Base-by-base conservation (phyloP, 2,888 invertebrate species). In the Ernsta delagoae region DNA sequence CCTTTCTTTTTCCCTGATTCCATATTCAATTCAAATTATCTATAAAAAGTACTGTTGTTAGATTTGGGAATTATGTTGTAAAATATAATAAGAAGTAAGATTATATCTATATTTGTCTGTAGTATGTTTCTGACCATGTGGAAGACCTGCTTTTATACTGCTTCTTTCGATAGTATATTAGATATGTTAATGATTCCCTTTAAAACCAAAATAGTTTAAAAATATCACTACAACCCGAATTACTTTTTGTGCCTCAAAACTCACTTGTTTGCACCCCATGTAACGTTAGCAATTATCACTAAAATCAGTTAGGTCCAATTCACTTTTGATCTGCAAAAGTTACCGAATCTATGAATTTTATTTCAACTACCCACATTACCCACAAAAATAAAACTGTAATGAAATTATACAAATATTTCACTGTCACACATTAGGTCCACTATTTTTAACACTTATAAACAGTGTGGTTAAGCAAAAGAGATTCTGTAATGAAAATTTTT, bases 1-100 rank as follows among this genome's bases (percentile, higher is more conserved):
- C 90, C 87, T 77, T 90, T 93, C 82, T 94, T 94, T 76, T 92
- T 93, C 75, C 88, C 86, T 66, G 94, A 87, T 82, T 95, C 95
- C 95, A 95, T 95, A n/a, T n/a, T n/a, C n/a, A n/a, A 45, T 57
- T 77, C 50, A 16, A 16, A 60, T 45, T 41, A 56, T 36, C 67
- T 67, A 54, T n/a, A 61, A 41, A 62, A 62, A 16, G 0, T 56
- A 34, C 4, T 56, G n/a, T 34, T 34, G 6, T 31, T 31, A 54
- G 4, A 31, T 4, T n/a, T 8, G 0, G 0, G 7, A 3, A 39
- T 7, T 6, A 39, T 39, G 39, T 39, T n/a, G n/a, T n/a, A n/a
- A 7, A 39, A 39, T 1, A 3, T 39, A 6, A 6, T 39, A 39
- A 39, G 7, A 3, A 39, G 39, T 39, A 39, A 7, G 8, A 41